These are phyloP conservation scores for Apamea epomidion DNA, from an alignment of 2,888 invertebrate genomes.

Conservation along the genomic window DNA sequence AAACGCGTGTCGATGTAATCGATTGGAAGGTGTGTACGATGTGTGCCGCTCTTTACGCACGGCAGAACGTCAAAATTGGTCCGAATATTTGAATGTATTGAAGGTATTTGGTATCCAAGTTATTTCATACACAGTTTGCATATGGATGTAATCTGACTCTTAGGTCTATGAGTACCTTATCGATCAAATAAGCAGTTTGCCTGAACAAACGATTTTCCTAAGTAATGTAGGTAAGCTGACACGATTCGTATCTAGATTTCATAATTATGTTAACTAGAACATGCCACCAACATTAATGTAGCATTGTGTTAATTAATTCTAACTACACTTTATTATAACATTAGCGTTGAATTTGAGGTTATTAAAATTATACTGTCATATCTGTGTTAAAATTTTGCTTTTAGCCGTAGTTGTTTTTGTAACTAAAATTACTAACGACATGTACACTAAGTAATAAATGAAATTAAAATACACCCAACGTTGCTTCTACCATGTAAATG, in stretches of 20 bases:
- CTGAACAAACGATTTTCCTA: background rate
- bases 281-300: background rate
- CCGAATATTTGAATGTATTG: conserved; percentile 5
- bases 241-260: background rate
- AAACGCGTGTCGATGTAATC: conserved; percentile 12
- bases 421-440: conserved; percentile 17
- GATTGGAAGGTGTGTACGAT: conserved; percentile 24
- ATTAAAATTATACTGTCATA: conserved; percentile 4
- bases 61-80: background rate
- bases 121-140: background rate
- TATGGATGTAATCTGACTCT: background rate
- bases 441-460: background rate
- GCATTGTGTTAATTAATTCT: background rate
- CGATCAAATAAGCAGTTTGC: background rate
- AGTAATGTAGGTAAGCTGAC: background rate
- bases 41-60: conserved; percentile 1
- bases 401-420: background rate
- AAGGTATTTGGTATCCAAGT: background rate
- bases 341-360: background rate
- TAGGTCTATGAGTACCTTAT: background rate
- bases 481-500: background rate
- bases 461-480: background rate
- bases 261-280: background rate
- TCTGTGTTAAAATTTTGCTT: background rate
- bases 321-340: background rate